phyloP scores from a whole-genome alignment of 1,140 invertebrate genomes.

The Pseudomyrmex concolor region DNA sequence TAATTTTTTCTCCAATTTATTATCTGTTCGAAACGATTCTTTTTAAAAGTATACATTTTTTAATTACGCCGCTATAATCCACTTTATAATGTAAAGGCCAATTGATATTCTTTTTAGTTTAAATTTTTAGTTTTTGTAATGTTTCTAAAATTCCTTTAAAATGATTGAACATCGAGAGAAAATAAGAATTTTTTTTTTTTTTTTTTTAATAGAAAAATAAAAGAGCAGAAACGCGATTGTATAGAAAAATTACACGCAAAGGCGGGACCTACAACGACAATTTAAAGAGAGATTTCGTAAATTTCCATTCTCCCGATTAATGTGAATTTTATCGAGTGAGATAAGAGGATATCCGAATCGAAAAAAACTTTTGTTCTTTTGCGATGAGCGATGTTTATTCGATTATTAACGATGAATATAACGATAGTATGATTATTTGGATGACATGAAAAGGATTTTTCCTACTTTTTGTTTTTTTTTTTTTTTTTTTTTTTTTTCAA shows the following conservation, averaged over 20 bases:
- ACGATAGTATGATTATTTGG: conserved; percentile 15
- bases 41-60: too few relatives aligned
- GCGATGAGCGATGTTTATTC: conserved; percentile 53
- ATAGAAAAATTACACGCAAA: conserved; percentile 24
- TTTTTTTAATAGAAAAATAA: too few relatives aligned
- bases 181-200: too few relatives aligned
- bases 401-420: not conserved
- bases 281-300: conserved; percentile 17
- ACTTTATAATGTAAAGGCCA: too few relatives aligned
- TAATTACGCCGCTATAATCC: too few relatives aligned
- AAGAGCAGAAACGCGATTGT: not conserved
- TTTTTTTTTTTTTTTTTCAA: not conserved
- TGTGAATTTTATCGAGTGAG: conserved; percentile 24
- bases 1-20: too few relatives aligned
- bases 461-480: not conserved
- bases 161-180: too few relatives aligned
- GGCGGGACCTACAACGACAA: conserved; percentile 8
- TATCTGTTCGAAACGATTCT: too few relatives aligned
- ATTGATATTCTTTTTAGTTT: too few relatives aligned
- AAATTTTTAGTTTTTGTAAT: too few relatives aligned
- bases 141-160: too few relatives aligned
- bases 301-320: not conserved
- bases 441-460: not conserved
- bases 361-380: conserved; percentile 33
- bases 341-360: conserved; percentile 46